Conservation (phyloP, 2,888 invertebrate genomes). For the Sarcophaga carnaria region DNA sequence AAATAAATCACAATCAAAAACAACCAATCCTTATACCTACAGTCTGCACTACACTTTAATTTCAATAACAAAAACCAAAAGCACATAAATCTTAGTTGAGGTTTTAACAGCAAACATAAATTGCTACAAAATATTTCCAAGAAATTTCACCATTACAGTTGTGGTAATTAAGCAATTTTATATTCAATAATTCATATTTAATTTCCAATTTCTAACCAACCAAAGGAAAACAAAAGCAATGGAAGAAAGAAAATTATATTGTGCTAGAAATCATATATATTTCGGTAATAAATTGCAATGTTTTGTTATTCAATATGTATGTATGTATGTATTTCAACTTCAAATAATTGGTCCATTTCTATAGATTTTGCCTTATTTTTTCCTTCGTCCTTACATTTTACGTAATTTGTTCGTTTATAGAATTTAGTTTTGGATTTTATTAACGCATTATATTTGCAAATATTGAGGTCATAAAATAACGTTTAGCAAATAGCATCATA, state of each 20-base stretch:
- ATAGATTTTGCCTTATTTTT: too few relatives aligned
- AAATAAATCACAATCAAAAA: too few relatives aligned
- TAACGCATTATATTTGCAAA: conserved; percentile 58
- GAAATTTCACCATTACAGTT: neutral
- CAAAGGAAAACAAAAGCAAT: conserved; percentile 3
- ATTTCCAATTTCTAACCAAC: neutral
- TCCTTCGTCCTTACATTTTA: neutral
- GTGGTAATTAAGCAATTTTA: neutral
- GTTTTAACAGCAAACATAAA: neutral
- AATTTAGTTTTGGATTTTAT: conserved; percentile 42
- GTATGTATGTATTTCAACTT: conserved; percentile 19
- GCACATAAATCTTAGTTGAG: neutral
- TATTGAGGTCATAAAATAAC: conserved; percentile 57
- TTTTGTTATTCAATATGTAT: conserved; percentile 38
- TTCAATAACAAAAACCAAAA: neutral
- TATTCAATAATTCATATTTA: conserved; percentile 18
- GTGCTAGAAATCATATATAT: conserved; percentile 19
- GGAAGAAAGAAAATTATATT: conserved; percentile 1
- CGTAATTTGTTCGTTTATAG: conserved; percentile 4
- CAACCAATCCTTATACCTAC: too few relatives aligned
- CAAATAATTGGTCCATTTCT: conserved; percentile 30
- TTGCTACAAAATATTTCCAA: neutral
- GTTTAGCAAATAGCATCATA: conserved; percentile 38
- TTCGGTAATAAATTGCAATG: conserved; percentile 13
- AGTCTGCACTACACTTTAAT: too few relatives aligned